Percentiles rank a stretch among this genome's conserved stretches.
These are phyloP conservation scores for Atrichornis clamosus DNA, from an alignment of 2,113 vertebrate genomes.

Conservation along the genomic window DNA sequence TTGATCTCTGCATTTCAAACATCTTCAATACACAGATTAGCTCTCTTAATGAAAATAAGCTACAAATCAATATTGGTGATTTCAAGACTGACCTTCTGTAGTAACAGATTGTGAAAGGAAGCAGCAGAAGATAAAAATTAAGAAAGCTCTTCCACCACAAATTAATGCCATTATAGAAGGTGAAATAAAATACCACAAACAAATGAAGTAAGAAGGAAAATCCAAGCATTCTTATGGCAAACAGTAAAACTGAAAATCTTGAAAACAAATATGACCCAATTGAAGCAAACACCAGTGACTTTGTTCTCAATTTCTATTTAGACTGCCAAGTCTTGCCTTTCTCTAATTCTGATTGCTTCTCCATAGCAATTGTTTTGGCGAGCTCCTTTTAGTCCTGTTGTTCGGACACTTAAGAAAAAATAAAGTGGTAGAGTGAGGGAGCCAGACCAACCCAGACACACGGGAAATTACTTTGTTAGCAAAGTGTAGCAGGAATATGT, in stretches of 20 bases:
- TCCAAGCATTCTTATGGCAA: not conserved
- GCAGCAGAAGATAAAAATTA: not conserved
- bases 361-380: slow-evolving; percentile 43
- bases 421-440: not conserved
- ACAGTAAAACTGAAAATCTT: not conserved
- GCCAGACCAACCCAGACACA: not conserved
- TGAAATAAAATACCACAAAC: not conserved
- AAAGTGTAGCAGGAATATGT: fast-evolving
- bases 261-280: slow-evolving; percentile 35
- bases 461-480: not conserved
- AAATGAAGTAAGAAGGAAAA: not conserved
- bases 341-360: slow-evolving; percentile 44
- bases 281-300: slow-evolving; percentile 23
- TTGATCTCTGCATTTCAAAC: not conserved
- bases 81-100: not conserved
- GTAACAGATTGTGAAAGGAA: not conserved
- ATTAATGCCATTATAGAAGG: not conserved
- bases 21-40: not conserved
- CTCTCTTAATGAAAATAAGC: not conserved
- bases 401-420: not conserved
- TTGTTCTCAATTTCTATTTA: slow-evolving; percentile 4
- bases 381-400: not conserved
- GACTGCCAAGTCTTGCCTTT: slow-evolving; percentile 23
- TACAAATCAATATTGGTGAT: not conserved
- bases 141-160: not conserved